Evolutionary conservation across 2,113 vertebrate genomes (phyloP).

Genomic region (Pangasianodon hypophthalmus): DNA sequence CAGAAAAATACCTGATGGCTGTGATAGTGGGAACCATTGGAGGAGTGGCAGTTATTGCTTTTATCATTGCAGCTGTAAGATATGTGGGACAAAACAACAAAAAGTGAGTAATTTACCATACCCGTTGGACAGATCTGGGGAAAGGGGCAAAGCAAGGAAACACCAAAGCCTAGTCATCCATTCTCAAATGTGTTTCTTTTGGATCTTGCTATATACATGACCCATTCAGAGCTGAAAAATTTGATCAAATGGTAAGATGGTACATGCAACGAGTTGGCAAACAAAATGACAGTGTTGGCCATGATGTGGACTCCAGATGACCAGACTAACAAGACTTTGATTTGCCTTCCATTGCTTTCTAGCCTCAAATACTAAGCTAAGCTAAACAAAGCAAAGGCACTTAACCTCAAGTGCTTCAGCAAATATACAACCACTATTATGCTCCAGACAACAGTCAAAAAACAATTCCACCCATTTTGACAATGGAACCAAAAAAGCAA

Average conservation of each 20-base stretch:
- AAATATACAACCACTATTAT: conserved; percentile 44
- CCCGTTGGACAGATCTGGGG: conserved; percentile 41
- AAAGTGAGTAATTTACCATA: conserved; percentile 73
- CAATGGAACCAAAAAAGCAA: conserved; percentile 15
- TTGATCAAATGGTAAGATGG: conserved; percentile 46
- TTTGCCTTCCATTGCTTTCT: conserved; percentile 69
- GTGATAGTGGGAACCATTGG: conserved; percentile 80
- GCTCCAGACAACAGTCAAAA: conserved; percentile 11
- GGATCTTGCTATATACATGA: conserved; percentile 46
- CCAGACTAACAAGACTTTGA: conserved; percentile 69
- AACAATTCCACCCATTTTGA: conserved; percentile 19
- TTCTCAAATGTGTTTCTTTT: conserved; percentile 69
- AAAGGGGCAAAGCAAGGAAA: conserved; percentile 67
- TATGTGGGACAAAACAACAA: conserved; percentile 81
- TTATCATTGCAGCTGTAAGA: conserved; percentile 81
- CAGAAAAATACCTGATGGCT: conserved; percentile 82
- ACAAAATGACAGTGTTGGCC: conserved; percentile 43
- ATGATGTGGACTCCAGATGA: conserved; percentile 51
- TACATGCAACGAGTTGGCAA: conserved; percentile 45
- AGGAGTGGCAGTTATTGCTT: conserved; percentile 79
- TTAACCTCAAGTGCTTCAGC: conserved; percentile 67
- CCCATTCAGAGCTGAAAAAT: conserved; percentile 55
- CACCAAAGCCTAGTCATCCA: conserved; percentile 78
- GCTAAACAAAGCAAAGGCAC: conserved; percentile 60
- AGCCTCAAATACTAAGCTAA: conserved; percentile 72